Evolutionary conservation across 2,888 invertebrate species (phyloP), one percentile per base, ranked within the genome.

Genomic region (Platerodrilus igneus): DNA sequence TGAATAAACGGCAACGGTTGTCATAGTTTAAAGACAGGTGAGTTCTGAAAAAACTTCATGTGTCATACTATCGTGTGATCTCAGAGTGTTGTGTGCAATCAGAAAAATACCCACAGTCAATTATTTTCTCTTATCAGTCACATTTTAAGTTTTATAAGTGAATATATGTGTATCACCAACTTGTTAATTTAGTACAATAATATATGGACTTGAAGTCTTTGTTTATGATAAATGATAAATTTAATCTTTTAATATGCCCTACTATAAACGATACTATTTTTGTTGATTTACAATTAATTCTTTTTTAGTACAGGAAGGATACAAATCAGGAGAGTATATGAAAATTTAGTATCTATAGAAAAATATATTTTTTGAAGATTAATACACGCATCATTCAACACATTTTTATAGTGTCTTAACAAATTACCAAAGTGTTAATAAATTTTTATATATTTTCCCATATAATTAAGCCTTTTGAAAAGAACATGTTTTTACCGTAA

Each of bases 1-100:
- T 68, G 46, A 60, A 71, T 47, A 86, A 86, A 69, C 75, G 86
- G 63, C 81, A 84, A 65, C 77, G 86, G 50, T 77, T 86, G 57
- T 82, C 83, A 78, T 85, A 84, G 81, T 78, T 53, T 51, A 48
- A 47, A 40, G 43, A 45, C 46, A 52, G 53, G 55, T 56, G 52
- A 55, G 53, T 53, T 47, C 41, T 32, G 26, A 42, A 60, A 57
- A 52, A 53, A 63, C 58, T 56, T 39, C 47, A 23, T 51, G 64
- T 63, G 59, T 51, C 57, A 60, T 55, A 55, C 60, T 54, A 48
- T 53, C 58, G 60, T 61, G 63, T 64, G 64, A 64, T 64, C 64
- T 63, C 64, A 64, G 62, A 60, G 62, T 62, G 60, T 53, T 54
- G 55, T 57, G 55, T 56, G 55, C 46, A 41, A 48, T 43, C 47